Percentiles rank a stretch among this genome's conserved stretches.
phyloP scores from a whole-genome alignment of 2,888 invertebrate species.

The Herminia tarsipennalis region DNA sequence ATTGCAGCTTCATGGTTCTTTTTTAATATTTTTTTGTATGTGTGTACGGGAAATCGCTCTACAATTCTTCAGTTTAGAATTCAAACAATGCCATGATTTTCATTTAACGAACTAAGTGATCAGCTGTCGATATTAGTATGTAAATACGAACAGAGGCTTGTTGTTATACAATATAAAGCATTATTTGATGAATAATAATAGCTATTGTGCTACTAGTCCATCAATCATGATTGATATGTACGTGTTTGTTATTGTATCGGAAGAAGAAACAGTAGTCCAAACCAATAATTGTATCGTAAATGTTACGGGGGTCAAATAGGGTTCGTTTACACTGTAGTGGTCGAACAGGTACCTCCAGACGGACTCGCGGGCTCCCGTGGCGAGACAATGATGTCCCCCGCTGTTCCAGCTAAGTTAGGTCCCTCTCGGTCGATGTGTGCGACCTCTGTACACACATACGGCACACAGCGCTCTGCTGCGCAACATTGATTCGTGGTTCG shows the following conservation, averaged over 20 bases:
- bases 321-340: slow-evolving; percentile 63
- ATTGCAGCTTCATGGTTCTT: no score
- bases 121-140: no score
- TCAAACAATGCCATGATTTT: no score
- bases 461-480: slow-evolving; percentile 69
- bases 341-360: slow-evolving; percentile 61
- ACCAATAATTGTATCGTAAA: slow-evolving; percentile 24
- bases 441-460: slow-evolving; percentile 49
- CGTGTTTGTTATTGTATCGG: no score
- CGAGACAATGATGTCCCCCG: slow-evolving; percentile 60
- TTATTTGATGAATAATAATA: slow-evolving; percentile 12
- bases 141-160: background rate
- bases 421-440: slow-evolving; percentile 55
- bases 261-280: slow-evolving; percentile 24
- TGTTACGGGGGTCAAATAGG: slow-evolving; percentile 50
- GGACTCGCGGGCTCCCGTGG: slow-evolving; percentile 51
- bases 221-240: background rate
- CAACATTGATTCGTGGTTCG: slow-evolving; percentile 82
- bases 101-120: no score
- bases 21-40: no score
- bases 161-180: background rate
- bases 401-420: slow-evolving; percentile 44
- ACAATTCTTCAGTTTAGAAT: no score
- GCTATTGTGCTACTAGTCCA: background rate
- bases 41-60: no score